phyloP scores from a whole-genome alignment of 2,113 vertebrate genomes.

The Taurulus bubalis region DNA sequence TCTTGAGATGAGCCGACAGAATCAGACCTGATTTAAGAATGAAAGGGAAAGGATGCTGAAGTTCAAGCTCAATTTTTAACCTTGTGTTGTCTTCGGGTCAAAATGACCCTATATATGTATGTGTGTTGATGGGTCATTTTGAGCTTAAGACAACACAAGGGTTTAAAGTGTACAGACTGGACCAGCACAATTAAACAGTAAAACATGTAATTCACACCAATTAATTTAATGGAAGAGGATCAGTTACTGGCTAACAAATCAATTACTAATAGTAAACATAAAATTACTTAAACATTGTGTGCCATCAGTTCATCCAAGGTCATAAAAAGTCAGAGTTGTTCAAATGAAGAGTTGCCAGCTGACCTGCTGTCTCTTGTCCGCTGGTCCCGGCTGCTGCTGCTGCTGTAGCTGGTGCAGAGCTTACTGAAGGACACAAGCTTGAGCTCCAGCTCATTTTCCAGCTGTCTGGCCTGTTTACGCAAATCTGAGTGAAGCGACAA shows the following conservation, averaged over 20 bases:
- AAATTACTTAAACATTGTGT: neutral
- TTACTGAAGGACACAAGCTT: constrained; percentile 99
- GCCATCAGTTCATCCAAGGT: neutral
- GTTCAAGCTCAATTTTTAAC: neutral
- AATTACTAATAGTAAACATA: neutral
- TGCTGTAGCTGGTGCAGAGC: constrained; percentile 93
- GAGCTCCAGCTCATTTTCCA: constrained; percentile 97
- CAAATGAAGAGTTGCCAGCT: neutral
- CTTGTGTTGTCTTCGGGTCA: too few relatives aligned
- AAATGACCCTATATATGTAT: too few relatives aligned
- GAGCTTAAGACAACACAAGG: too few relatives aligned
- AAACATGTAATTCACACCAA: neutral
- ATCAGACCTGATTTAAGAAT: constrained; percentile 85
- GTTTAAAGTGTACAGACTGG: neutral
- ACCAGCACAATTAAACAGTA: neutral
- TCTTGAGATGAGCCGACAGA: constrained; percentile 92
- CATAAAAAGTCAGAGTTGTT: neutral
- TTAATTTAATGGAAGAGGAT: neutral
- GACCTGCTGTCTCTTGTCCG: constrained; percentile 58
- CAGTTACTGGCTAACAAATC: neutral
- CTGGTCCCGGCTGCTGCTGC: constrained; percentile 53
- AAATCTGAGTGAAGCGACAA: constrained; percentile 83
- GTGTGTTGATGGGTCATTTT: too few relatives aligned
- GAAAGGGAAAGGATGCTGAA: neutral
- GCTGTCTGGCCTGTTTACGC: constrained; percentile 94